Percentiles rank a stretch among this genome's conserved stretches.
These are phyloP conservation scores for Atractosteus spatula DNA, from an alignment of 2,113 vertebrate species.

Conservation along the genomic window DNA sequence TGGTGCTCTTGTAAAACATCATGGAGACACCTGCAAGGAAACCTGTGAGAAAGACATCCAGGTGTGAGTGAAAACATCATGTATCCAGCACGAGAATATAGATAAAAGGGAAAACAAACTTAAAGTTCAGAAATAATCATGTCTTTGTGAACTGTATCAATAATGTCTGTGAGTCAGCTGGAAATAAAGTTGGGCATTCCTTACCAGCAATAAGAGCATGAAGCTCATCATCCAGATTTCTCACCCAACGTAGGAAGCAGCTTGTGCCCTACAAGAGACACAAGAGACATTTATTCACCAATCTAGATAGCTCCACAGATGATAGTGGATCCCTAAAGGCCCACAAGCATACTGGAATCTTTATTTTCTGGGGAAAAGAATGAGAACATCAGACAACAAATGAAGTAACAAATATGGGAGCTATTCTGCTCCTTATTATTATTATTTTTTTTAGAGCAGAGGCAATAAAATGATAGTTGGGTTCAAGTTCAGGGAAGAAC, in stretches of 20 bases:
- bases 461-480: too few relatives aligned
- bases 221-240: conserved; percentile 94
- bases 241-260: conserved; percentile 91
- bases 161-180: not conserved
- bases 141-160: not conserved
- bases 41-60: conserved; percentile 62
- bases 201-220: conserved; percentile 92
- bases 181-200: conserved; percentile 15
- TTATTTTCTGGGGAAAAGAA: too few relatives aligned
- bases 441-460: too few relatives aligned
- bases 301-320: not conserved
- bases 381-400: too few relatives aligned
- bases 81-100: not conserved
- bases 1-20: conserved; percentile 99
- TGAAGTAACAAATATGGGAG: too few relatives aligned
- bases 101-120: conserved; percentile 18
- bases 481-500: too few relatives aligned
- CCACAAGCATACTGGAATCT: too few relatives aligned
- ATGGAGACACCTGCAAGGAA: conserved; percentile 93
- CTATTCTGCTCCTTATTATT: too few relatives aligned
- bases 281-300: not conserved
- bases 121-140: not conserved
- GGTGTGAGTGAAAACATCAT: not conserved
- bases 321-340: too few relatives aligned
- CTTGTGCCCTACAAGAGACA: conserved; percentile 80